These are phyloP conservation scores for Ascidia mentula DNA, from an alignment of 23 tunicate genomes.

Conservation along the genomic window DNA sequence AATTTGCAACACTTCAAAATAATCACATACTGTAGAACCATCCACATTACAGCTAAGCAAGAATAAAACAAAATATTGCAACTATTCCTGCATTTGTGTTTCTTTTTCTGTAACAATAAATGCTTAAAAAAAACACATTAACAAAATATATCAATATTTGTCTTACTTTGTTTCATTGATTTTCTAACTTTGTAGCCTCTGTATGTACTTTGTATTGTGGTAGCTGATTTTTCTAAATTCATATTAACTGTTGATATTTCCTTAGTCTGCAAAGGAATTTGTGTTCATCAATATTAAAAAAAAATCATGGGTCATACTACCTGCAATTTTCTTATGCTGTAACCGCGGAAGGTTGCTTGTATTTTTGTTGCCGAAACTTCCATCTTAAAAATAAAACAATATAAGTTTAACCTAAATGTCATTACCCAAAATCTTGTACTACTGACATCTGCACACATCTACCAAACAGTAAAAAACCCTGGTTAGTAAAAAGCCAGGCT, in stretches of 20 bases:
- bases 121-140: too few relatives aligned
- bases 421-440: too few relatives aligned
- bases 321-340: not conserved
- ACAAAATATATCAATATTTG: not conserved
- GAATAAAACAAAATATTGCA: too few relatives aligned
- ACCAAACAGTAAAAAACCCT: too few relatives aligned
- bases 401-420: too few relatives aligned
- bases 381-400: not conserved
- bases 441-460: too few relatives aligned
- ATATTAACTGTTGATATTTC: not conserved
- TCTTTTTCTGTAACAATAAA: too few relatives aligned
- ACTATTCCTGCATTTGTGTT: too few relatives aligned
- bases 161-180: not conserved
- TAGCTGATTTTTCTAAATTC: not conserved
- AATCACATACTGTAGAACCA: too few relatives aligned
- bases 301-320: not conserved
- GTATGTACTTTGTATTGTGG: conserved; percentile 4
- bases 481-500: too few relatives aligned
- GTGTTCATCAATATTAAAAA: not conserved
- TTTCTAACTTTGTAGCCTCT: conserved; percentile 13
- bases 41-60: too few relatives aligned
- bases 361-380: conserved; percentile 20
- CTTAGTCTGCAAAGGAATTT: not conserved
- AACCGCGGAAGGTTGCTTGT: conserved; percentile 23
- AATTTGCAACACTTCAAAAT: too few relatives aligned